Percentiles rank a stretch among this genome's conserved stretches.
These are phyloP conservation scores for Metacarcinus magister DNA, from an alignment of 2,888 invertebrate species.

Conservation along the genomic window DNA sequence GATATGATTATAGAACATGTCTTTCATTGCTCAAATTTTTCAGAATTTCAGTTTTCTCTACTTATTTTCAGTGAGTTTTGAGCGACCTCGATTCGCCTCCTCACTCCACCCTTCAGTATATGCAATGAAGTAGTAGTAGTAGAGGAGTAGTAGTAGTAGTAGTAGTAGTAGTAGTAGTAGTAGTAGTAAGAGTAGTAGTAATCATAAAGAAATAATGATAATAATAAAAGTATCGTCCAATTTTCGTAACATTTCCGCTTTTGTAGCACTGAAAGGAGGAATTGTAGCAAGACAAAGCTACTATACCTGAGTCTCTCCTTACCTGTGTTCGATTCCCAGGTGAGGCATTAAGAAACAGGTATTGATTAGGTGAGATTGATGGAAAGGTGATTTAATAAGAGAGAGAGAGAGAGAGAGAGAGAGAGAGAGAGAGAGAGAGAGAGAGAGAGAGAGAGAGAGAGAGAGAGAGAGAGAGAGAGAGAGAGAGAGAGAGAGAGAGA, in stretches of 20 bases:
- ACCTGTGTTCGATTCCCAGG: background rate
- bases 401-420: background rate
- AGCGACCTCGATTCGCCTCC: background rate
- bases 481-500: background rate
- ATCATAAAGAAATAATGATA: background rate
- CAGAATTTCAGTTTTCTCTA: background rate
- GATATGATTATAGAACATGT: background rate
- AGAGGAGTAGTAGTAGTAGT: background rate
- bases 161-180: constrained; percentile 31
- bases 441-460: too few relatives aligned
- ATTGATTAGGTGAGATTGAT: background rate
- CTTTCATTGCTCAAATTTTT: background rate
- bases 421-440: background rate
- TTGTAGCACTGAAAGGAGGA: too few relatives aligned
- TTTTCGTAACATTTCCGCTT: background rate
- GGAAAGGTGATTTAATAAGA: background rate
- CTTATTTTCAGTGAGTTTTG: background rate
- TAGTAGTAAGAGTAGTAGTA: background rate
- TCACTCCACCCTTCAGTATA: background rate
- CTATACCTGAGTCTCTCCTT: background rate
- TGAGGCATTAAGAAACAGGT: background rate
- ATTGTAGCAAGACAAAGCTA: too few relatives aligned
- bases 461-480: background rate
- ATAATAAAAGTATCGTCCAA: background rate
- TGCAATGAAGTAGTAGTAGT: background rate